Base-by-base conservation (phyloP, 2,888 invertebrate genomes). In the Celastrina argiolus region DNA sequence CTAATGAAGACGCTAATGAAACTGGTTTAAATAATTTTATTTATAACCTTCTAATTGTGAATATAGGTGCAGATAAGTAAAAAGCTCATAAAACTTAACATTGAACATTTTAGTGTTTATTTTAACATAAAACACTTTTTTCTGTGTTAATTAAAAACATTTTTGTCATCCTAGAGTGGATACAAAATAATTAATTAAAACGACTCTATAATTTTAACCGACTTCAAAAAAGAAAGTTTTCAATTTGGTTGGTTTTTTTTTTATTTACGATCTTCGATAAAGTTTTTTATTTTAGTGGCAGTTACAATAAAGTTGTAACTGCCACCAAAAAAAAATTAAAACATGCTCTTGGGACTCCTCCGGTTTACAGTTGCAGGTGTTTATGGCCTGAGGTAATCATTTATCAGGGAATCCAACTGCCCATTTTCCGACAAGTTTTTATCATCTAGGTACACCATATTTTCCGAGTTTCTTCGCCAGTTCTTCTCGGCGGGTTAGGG, bases 111-210 rank as follows among this genome's bases (percentile, higher is more conserved):
- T 51, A 51, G 51, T 51, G 51, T 51, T 51, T 51, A 51, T 22
- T 26, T 51, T 51, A 51, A 51, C 51, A 51, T 51, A 51, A 51
- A 51, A 51, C 22, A 51, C 51, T 22, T 22, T 51, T 51, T 51
- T 26, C 8, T 51, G 51, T 26, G 22, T 51, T 12, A 4, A 22
- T 5, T 51, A 14, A 26, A 51, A 51, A 22, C 51, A 51, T 51
- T 51, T 51, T 10, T 51, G 22, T 51, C 3, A 51, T 22, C 18
- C 22, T 51, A 22, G 22, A 45, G 4, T 8, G 10, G 22, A 14
- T 22, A 51, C 26, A 12, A 26, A 22, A 45, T 45, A 51, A 51
- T 22, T 51, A 14, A 12, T 51, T 22, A 1, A 51, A 5, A 12
- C 10, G 26, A 51, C 22, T 12, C 14, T 14, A 5, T 12, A 51